phyloP scores from a whole-genome alignment of 64 coral and sea anemone species.

The Pachyseris speciosa region DNA sequence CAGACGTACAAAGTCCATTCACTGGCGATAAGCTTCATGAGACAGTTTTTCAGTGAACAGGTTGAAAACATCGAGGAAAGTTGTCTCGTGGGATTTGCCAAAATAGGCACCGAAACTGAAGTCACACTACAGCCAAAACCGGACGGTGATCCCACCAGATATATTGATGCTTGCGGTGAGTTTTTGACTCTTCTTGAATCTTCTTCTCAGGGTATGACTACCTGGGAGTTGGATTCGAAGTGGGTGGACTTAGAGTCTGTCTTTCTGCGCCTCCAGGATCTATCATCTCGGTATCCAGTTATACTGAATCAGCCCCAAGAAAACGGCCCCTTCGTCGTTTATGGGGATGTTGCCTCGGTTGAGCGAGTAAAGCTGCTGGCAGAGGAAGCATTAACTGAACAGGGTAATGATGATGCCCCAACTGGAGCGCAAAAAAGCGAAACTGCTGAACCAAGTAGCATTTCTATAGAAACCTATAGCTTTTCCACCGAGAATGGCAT shows the following conservation, averaged over 20 bases:
- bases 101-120: neutral
- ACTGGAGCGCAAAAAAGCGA: neutral
- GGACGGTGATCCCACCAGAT: neutral
- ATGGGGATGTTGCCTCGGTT: conserved; percentile 25
- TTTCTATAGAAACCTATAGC: neutral
- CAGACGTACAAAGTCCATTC: neutral
- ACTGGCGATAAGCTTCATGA: neutral
- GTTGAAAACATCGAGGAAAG: neutral
- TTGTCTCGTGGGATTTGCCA: neutral
- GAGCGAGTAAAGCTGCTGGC: neutral
- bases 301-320: neutral
- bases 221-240: neutral
- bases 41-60: neutral
- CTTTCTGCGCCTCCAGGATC: neutral
- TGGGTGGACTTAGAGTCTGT: neutral
- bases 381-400: neutral
- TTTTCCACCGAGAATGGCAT: conserved; percentile 1
- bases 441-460: neutral
- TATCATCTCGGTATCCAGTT: neutral
- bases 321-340: neutral
- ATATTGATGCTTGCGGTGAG: neutral
- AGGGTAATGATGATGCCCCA: neutral
- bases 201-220: conserved; percentile 19
- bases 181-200: neutral
- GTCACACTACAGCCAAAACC: neutral